Conservation (phyloP, 2,797 vertebrate species). For the Ctenochaetus hawaiiensis region DNA sequence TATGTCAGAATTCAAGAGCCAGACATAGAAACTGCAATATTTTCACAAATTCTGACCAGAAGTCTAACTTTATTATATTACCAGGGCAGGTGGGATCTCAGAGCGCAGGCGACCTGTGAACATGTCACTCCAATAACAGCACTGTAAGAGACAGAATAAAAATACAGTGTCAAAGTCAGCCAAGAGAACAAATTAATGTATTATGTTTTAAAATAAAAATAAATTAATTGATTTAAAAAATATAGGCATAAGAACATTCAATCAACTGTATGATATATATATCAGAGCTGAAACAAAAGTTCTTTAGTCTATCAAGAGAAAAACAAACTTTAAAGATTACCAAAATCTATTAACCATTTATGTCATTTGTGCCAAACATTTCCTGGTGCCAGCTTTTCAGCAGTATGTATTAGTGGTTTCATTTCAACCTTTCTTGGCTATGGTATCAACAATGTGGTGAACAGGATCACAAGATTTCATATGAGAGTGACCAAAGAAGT, state of each 20-base stretch:
- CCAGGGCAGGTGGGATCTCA: constrained; percentile 96
- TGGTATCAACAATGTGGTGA: not conserved
- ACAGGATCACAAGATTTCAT: not conserved
- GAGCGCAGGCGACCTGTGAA: constrained; percentile 96
- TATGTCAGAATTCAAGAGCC: not conserved
- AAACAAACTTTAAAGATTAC: not conserved
- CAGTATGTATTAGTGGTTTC: too few relatives aligned
- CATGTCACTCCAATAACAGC: constrained; percentile 99
- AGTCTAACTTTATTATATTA: constrained; percentile 67
- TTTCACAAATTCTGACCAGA: not conserved
- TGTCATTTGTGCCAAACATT: not conserved
- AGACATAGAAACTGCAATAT: not conserved
- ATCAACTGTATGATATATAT: not conserved
- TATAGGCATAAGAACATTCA: not conserved
- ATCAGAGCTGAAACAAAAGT: not conserved
- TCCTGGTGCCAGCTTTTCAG: not conserved
- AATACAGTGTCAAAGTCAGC: not conserved
- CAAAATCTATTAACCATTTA: not conserved
- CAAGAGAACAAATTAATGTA: not conserved
- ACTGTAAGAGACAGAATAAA: constrained; percentile 80
- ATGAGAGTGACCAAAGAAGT: not conserved
- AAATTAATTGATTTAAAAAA: too few relatives aligned
- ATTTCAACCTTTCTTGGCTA: not conserved
- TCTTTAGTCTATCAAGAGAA: not conserved
- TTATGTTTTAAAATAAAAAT: too few relatives aligned